Evolutionary conservation across 2,797 vertebrate genomes (phyloP), one percentile per base, ranked within the genome.

Genomic region (Gouania willdenowi): DNA sequence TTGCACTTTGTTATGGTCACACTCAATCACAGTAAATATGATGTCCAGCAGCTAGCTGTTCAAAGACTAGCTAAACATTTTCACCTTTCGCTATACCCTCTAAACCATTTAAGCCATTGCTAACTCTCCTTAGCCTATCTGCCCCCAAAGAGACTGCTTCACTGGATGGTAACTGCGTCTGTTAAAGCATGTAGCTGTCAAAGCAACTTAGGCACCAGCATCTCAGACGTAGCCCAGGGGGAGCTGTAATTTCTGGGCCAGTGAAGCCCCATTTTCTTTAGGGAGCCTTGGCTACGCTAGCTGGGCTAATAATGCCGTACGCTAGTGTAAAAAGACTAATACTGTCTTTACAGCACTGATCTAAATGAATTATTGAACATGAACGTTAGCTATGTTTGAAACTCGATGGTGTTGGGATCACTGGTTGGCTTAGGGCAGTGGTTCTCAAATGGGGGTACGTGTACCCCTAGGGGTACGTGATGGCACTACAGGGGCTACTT

Each of bases 121-220:
- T 27, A 37, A 45, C 27, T 41, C 31, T 65, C 35, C 52, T 37
- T 42, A 66, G 61, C 48, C 52, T 66, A 71, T 75, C 60, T 70
- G 41, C 55, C 61, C 71, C 51, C 56, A 56, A 54, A 63, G 47
- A 73, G 59, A 63, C 62, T 48, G 58, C 70, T 76, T 71, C 42
- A 21, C 40, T 66, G 50, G 61, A 73, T 55, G 62, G 51, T 56
- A 78, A 70, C 52, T 69, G 78, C 71, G 59, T 82, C 69, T 61
- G 81, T 72, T 77, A 78, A 83, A 81, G 63, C 66, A 71, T 79
- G 81, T 84, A 73, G 74, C 84, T 86, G 82, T 82, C 87, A 86
- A 52, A 78, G 77, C 56, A 38, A 61, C 64, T 87, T 77, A 86
- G 57, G 71, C 62, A 75, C 65, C 68, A 79, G 65, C 56, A 31